Base-by-base conservation (phyloP, 2,113 vertebrate genomes). In the Daubentonia madagascariensis region DNA sequence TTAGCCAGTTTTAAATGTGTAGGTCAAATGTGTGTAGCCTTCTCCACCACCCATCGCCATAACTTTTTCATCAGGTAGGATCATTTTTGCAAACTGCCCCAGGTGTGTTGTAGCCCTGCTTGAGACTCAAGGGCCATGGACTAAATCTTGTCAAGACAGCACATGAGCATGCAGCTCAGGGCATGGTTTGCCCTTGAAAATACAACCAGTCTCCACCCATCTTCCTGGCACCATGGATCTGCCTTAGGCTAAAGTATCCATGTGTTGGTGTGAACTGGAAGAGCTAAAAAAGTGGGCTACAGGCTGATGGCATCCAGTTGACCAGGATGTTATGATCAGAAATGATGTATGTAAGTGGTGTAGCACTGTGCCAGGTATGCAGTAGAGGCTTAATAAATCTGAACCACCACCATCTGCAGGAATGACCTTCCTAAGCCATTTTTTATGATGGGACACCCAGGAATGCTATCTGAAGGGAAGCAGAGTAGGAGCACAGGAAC, bases 331-430 rank as follows among this genome's bases (percentile, higher is more conserved):
- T 17, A 16, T 18, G 40, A 30, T 20, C 52, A 63, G 52, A 52
- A 80, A 37, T 6, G 13, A 70, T 3, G 7, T 16, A 1, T 2
- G 18, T 28, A 11, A 22, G 4, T 2, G 22, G 1, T 2, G 16
- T 4, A 45, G 67, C 3, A 2, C 48, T 35, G 30, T 52, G 4
- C 18, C 45, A 30, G 65, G 40, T 16, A 43, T 8, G 40, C 20
- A 32, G 1, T 4, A 28, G 14, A 48, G 48, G 48, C 16, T 57
- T n/a, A 7, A 1, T 7, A 78, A 17, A 17, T 5, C 61, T 37
- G 50, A 37, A n/a, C 59, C 6, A 16, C 32, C 0, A 0, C 32
- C 13, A 5, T 18, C 50, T 14, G 22, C 68, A 48, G 8, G 7
- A 13, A 6, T 43, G 1, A 9, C 12, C 48, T 16, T 35, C 7